Percentiles rank a stretch among this genome's conserved stretches.
Conservation (phyloP, 1,140 invertebrate genomes). For the Macrosteles quadrilineatus region DNA sequence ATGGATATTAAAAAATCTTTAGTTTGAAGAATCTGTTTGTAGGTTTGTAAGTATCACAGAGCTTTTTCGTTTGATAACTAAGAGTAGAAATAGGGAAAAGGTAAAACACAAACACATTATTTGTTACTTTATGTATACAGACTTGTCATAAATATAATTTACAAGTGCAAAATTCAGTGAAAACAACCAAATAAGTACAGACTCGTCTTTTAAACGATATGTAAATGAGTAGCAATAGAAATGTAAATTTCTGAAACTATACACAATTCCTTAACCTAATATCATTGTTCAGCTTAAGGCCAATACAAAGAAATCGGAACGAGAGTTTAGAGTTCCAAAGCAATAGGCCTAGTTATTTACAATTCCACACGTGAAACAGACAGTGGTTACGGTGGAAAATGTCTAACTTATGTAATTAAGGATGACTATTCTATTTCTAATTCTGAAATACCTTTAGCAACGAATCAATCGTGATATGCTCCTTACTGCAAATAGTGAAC, state of each 20-base stretch:
- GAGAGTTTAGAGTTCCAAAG: not conserved
- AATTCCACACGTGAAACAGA: not conserved
- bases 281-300: slow-evolving; percentile 11
- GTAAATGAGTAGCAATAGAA: not conserved
- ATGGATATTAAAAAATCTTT: too few species aligned
- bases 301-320: not conserved
- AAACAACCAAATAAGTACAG: not conserved
- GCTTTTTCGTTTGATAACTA: too few species aligned
- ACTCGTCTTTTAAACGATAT: not conserved
- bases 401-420: too few species aligned
- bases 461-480: not conserved
- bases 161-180: slow-evolving; percentile 14
- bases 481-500: too few species aligned
- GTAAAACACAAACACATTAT: too few species aligned
- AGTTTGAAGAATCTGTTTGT: too few species aligned
- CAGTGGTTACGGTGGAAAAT: too few species aligned
- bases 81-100: too few species aligned
- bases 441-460: too few species aligned
- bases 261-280: not conserved
- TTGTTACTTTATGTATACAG: slow-evolving; percentile 10
- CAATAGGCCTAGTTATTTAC: slow-evolving; percentile 8
- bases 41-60: too few species aligned
- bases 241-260: too few species aligned
- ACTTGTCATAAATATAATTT: slow-evolving; percentile 17
- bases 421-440: too few species aligned